Evolutionary conservation across 1,140 invertebrate genomes (phyloP).

Genomic region (Phocides pigmalion): DNA sequence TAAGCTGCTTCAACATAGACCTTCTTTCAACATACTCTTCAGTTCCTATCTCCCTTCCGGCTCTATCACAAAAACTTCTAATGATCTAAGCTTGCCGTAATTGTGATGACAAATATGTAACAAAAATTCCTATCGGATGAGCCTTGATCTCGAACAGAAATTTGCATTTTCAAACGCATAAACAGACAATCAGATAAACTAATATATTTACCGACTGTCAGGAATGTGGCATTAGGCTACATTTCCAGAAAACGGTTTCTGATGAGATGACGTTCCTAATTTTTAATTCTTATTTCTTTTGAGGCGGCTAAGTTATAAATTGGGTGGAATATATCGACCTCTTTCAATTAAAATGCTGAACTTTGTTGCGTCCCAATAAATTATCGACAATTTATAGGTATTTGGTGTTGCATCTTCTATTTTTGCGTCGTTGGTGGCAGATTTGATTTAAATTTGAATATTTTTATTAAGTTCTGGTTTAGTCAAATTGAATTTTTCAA

Average conservation of each 20-base stretch:
- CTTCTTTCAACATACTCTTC: too few relatives aligned
- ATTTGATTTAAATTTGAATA: conserved; percentile 17
- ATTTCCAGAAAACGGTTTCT: conserved; percentile 10
- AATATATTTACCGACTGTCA: background rate
- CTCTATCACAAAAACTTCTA: too few relatives aligned
- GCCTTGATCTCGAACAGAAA: too few relatives aligned
- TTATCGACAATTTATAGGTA: conserved; percentile 46
- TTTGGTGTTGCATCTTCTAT: conserved; percentile 27
- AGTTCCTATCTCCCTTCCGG: too few relatives aligned
- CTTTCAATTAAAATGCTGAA: conserved; percentile 50
- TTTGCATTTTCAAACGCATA: too few relatives aligned
- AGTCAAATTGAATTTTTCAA: background rate
- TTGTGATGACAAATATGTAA: too few relatives aligned
- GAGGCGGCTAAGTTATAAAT: conserved; percentile 32
- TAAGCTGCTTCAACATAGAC: too few relatives aligned
- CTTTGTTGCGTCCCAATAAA: conserved; percentile 46
- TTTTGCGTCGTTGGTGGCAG: conserved; percentile 44
- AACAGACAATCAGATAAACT: background rate
- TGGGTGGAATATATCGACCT: conserved; percentile 31
- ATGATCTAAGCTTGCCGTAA: too few relatives aligned
- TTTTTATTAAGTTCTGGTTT: conserved; percentile 3
- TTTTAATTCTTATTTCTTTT: conserved; percentile 26
- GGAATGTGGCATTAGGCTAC: background rate
- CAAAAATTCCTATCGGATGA: too few relatives aligned
- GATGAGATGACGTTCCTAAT: background rate